Base-by-base conservation (phyloP, 2,888 invertebrate genomes). In the Leptinotarsa peninsularis region DNA sequence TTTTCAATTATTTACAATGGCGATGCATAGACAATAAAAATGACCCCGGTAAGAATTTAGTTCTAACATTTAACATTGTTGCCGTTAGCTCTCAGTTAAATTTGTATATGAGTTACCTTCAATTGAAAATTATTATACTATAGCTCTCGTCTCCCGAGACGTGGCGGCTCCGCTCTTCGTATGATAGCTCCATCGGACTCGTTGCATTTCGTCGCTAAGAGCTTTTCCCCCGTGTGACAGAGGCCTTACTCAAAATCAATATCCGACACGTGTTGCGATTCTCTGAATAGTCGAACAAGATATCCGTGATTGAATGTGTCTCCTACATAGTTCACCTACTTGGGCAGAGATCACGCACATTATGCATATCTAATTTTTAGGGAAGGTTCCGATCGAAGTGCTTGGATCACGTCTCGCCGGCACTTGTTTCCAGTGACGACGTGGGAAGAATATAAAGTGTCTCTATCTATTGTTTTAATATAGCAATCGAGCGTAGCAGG, bases 301-400 rank as follows among this genome's bases (percentile, higher is more conserved):
- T 14, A 58, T 58, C 13, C 58, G 58, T 58, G 58, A 58, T 58
- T 23, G 58, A 58, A 58, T 58, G 58, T 58, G 58, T 58, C 58
- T 58, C 58, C 58, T 58, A 58, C 58, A 58, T 58, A 58, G 58
- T 58, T 58, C 58, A 58, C 58, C 58, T 58, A 58, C 58, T 23
- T 58, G 58, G n/a, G 23, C 15, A 23, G 43, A 43, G 21, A 27
- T 58, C 4, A 23, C 58, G 58, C 58, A 23, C 58, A 58, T 58
- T 58, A 58, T 58, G 58, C 58, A 58, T 58, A 58, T 58, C 58
- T 58, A 58, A 58, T 58, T 58, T 58, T 58, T 14, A 58, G 58
- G 58, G 58, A 58, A 58, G 23, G 58, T 58, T 58, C 15, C 4
- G 21, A 23, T 58, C 21, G 58, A 58, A 58, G 58, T 23, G 58